Evolutionary conservation across 2,797 vertebrate species (phyloP).

Genomic region (Falco berigora): DNA sequence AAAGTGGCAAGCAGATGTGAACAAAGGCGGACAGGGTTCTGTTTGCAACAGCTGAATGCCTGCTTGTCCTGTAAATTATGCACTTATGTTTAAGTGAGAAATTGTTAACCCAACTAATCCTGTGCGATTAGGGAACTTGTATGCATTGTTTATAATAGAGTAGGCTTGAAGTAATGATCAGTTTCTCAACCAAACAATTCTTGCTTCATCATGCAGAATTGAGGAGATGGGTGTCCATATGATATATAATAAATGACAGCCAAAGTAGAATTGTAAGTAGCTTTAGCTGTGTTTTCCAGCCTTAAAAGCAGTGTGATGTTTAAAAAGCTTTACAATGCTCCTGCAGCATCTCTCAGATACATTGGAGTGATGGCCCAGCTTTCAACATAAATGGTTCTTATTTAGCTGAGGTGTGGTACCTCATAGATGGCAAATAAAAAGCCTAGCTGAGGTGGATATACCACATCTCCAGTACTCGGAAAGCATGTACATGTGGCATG

Average conservation of each 20-base stretch:
- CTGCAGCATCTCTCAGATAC: neutral
- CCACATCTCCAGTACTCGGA: neutral
- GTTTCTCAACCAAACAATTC: neutral
- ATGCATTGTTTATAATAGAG: neutral
- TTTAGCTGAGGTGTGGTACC: neutral
- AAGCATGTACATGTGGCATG: neutral
- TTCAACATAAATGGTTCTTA: neutral
- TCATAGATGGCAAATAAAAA: neutral
- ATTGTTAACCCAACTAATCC: slow-evolving; percentile 32
- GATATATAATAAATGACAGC: neutral
- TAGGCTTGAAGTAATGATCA: neutral
- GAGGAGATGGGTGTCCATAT: neutral
- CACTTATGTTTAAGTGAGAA: slow-evolving; percentile 15
- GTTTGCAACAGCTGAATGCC: slow-evolving; percentile 21
- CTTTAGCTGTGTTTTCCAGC: slow-evolving; percentile 12
- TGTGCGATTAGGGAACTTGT: neutral
- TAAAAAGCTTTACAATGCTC: neutral
- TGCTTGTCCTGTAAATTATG: slow-evolving; percentile 8
- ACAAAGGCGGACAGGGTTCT: neutral
- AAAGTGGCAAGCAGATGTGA: slow-evolving; percentile 41
- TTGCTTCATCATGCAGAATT: neutral
- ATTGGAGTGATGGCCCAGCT: neutral
- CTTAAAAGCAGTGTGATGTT: neutral
- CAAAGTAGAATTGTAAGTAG: neutral
- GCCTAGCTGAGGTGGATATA: neutral